Evolutionary conservation across 2,113 vertebrate genomes (phyloP).

Genomic region (Mus pahari): DNA sequence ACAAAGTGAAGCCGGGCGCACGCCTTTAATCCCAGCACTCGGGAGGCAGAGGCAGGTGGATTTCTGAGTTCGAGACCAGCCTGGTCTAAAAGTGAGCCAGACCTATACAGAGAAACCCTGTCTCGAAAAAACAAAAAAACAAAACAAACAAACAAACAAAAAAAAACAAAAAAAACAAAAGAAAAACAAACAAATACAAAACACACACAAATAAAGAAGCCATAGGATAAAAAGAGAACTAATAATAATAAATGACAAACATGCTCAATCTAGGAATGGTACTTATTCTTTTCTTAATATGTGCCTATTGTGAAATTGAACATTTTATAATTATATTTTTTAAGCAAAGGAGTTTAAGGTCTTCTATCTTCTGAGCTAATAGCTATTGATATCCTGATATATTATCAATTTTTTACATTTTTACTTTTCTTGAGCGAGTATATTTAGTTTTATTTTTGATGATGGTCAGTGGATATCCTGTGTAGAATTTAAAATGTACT

Average conservation of each 20-base stretch:
- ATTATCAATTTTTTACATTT: not conserved
- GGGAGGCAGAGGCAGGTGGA: no score
- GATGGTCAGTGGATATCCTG: not conserved
- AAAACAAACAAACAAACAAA: no score
- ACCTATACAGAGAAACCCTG: no score
- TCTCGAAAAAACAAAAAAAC: no score
- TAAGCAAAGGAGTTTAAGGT: not conserved
- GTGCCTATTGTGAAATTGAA: not conserved
- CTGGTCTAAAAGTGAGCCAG: no score
- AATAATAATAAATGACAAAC: not conserved
- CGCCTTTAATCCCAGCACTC: no score
- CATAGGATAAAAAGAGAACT: not conserved
- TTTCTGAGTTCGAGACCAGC: no score
- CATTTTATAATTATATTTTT: constrained; percentile 3
- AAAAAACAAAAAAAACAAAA: not conserved
- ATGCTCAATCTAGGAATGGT: not conserved
- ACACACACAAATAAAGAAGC: not conserved
- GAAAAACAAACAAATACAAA: not conserved
- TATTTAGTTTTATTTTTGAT: not conserved
- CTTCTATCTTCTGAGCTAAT: not conserved
- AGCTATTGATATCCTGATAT: not conserved
- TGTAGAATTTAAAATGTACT: not conserved
- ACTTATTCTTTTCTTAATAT: constrained; percentile 22
- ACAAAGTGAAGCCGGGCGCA: not conserved
- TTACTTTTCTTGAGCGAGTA: constrained; percentile 11